phyloP scores from a whole-genome alignment of 2,797 vertebrate genomes.

The Oreochromis grahami region DNA sequence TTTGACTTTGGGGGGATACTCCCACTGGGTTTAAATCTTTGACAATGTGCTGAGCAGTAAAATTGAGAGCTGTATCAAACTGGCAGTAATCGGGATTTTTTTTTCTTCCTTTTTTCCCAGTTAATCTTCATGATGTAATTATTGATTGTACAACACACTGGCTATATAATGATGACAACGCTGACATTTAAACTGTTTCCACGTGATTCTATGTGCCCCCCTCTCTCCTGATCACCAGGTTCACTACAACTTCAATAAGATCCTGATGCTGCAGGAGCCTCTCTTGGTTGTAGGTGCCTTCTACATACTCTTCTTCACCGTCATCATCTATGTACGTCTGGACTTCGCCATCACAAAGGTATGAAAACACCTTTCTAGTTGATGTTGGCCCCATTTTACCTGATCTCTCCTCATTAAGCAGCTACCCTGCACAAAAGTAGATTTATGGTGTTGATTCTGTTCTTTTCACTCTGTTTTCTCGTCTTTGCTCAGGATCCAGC shows the following conservation, averaged over 20 bases:
- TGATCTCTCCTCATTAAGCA: background rate
- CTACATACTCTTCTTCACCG: constrained; percentile 97
- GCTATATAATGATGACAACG: background rate
- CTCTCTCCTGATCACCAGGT: constrained; percentile 71
- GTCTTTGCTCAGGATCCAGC: constrained; percentile 85
- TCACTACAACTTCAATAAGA: constrained; percentile 96
- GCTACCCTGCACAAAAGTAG: background rate
- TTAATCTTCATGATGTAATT: accelerated
- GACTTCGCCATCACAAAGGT: constrained; percentile 99
- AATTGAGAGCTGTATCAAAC: background rate
- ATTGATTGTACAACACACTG: background rate
- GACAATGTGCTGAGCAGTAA: background rate
- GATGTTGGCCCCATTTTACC: background rate
- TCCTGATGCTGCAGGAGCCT: constrained; percentile 98
- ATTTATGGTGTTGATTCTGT: background rate
- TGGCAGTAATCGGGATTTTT: background rate
- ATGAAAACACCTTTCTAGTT: background rate
- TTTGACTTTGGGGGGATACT: too few species aligned
- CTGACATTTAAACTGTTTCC: background rate
- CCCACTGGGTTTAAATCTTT: too few species aligned
- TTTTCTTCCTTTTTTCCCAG: too few species aligned
- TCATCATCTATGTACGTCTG: constrained; percentile 95
- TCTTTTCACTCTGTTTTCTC: background rate
- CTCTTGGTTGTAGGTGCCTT: constrained; percentile 94
- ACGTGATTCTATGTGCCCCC: background rate